A percentile compares a stretch with the other conserved stretches of the same genome.
Evolutionary conservation across 2,888 invertebrate species (phyloP).

Genomic region (Acholoe squamosa): DNA sequence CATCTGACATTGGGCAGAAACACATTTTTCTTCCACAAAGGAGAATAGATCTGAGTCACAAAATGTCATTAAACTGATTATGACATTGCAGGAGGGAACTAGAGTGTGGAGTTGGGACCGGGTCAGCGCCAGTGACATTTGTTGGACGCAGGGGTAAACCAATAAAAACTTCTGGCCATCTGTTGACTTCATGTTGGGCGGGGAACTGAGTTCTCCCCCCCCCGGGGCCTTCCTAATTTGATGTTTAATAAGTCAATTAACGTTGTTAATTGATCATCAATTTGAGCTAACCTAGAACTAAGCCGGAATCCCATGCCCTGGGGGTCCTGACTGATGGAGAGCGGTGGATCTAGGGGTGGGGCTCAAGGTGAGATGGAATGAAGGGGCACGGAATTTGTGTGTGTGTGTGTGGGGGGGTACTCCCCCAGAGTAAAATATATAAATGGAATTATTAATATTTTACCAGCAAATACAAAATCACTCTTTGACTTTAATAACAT

Average conservation of each 20-base stretch:
- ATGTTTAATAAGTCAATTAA: constrained; percentile 44
- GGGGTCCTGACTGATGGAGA: not conserved
- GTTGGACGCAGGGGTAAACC: not conserved
- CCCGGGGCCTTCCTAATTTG: constrained; percentile 34
- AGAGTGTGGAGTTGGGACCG: not conserved
- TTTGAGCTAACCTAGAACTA: not conserved
- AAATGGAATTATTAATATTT: too few species aligned
- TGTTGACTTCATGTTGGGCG: constrained; percentile 1
- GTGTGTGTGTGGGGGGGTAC: too few species aligned
- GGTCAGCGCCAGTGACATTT: constrained; percentile 24
- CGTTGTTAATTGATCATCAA: not conserved
- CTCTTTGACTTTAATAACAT: too few species aligned
- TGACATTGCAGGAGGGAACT: not conserved
- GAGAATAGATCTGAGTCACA: not conserved
- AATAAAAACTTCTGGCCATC: constrained; percentile 2
- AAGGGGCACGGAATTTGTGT: too few species aligned
- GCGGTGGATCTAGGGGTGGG: not conserved
- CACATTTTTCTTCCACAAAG: not conserved
- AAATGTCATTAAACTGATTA: constrained; percentile 27
- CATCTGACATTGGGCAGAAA: not conserved
- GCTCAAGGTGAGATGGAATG: not conserved
- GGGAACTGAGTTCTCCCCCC: not conserved
- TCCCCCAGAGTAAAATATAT: too few species aligned
- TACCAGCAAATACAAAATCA: too few species aligned
- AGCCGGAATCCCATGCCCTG: not conserved